These are phyloP conservation scores for Pseudoatta argentina DNA, from an alignment of 1,140 invertebrate species.

Conservation along the genomic window DNA sequence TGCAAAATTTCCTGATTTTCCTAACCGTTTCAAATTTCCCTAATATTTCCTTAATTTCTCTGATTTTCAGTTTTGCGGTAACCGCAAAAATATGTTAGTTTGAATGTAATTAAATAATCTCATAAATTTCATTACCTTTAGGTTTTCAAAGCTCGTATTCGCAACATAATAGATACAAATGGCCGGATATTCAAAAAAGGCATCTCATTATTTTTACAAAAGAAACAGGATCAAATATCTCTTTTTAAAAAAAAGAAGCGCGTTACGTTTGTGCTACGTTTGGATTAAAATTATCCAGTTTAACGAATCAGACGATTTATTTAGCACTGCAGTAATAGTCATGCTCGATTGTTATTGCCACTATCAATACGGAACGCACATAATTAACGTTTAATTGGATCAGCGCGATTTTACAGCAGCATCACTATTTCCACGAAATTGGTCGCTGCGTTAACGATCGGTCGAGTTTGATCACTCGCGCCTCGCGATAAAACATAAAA, in stretches of 20 bases:
- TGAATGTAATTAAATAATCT: too few species aligned
- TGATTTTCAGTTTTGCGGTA: too few species aligned
- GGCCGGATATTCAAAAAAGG: background rate
- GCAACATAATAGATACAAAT: background rate
- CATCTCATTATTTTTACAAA: constrained; percentile 46
- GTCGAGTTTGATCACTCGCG: constrained; percentile 30
- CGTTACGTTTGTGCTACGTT: background rate
- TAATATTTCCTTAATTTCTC: too few species aligned
- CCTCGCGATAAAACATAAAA: constrained; percentile 41
- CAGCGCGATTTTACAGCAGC: constrained; percentile 9
- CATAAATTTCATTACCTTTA: background rate
- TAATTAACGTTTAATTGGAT: constrained; percentile 51
- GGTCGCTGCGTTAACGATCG: constrained; percentile 25
- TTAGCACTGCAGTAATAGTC: background rate
- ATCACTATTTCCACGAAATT: background rate
- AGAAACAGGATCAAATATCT: background rate
- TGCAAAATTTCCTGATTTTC: too few species aligned
- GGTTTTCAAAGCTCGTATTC: background rate
- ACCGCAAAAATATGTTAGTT: too few species aligned
- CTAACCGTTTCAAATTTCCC: too few species aligned
- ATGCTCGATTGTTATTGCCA: constrained; percentile 8
- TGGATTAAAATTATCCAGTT: constrained; percentile 19
- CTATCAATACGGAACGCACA: background rate
- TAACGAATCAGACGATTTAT: constrained; percentile 15
- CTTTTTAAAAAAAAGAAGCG: background rate